phyloP scores from a whole-genome alignment of 2,113 vertebrate genomes.

The Ceratotherium simum region DNA sequence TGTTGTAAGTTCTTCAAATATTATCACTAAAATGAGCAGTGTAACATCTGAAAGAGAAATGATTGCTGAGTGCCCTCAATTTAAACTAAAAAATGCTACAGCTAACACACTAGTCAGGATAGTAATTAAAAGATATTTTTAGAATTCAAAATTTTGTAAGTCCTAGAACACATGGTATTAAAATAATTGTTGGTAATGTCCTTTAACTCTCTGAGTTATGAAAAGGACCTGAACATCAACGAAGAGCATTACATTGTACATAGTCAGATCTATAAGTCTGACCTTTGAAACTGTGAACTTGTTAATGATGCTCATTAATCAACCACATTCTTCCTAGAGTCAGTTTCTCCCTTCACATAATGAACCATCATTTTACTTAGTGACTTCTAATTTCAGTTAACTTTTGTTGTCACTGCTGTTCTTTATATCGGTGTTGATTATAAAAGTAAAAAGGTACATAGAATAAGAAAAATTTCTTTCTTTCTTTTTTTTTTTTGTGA shows the following conservation, averaged over 20 bases:
- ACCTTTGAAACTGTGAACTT: constrained; percentile 59
- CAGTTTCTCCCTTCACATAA: neutral
- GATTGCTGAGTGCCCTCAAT: constrained; percentile 43
- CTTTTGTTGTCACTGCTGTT: neutral
- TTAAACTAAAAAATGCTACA: constrained; percentile 24
- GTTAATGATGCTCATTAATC: constrained; percentile 64
- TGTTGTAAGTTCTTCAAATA: constrained; percentile 31
- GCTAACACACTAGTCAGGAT: constrained; percentile 33
- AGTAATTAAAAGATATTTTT: constrained; percentile 52
- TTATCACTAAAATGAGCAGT: constrained; percentile 47
- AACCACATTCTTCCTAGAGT: neutral
- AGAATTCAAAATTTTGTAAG: constrained; percentile 59
- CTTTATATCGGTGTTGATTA: neutral
- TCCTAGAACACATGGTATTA: constrained; percentile 35
- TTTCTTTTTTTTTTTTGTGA: too few relatives aligned
- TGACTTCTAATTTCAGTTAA: neutral
- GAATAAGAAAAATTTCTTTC: neutral
- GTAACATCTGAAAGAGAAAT: constrained; percentile 65
- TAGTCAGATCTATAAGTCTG: constrained; percentile 40
- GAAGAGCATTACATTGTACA: neutral
- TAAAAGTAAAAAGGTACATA: neutral
- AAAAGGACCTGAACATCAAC: neutral
- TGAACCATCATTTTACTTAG: constrained; percentile 39
- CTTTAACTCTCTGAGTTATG: neutral
- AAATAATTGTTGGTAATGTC: neutral